Base-by-base conservation (phyloP, 2,797 vertebrate genomes). In the Huso huso region DNA sequence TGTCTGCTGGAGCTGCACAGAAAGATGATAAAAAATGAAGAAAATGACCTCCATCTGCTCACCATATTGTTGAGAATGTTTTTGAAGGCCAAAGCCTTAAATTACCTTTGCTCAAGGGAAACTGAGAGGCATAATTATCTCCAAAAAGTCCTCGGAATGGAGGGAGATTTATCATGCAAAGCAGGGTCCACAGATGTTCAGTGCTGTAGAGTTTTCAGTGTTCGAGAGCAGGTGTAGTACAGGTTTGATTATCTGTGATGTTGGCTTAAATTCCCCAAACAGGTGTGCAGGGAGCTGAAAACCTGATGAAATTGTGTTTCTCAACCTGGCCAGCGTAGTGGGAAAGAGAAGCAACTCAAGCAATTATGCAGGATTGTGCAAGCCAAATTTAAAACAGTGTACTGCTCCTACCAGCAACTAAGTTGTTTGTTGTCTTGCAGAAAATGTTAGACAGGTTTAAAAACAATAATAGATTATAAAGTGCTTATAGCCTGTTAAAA, bases 11-110 rank as follows among this genome's bases (percentile, higher is more conserved):
- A 50, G 58, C 66, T 69, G 71, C 73, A 68, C 69, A 10, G 49
- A 68, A 67, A 73, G 71, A 50, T 23, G 8, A 65, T 78, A 71
- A 71, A 81, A 83, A 73, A 74, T 74, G 76, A 83, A 79, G 75
- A 73, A 81, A 82, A 78, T 75, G 59, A 75, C 71, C 68, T 79
- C 77, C 77, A 82, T 80, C 77, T 86, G 75, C 67, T 81, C 68
- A 72, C 51, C 71, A 66, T 76, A 74, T 79, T 81, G 69, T 73
- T 72, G 78, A 66, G 70, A 82, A 72, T 75, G 84, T 81, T 74
- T 55, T 70, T 77, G 69, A 77, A 69, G 64, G 76, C 74, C 69
- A 75, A 74, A 81, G 68, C 69, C 71, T 84, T 87, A 78, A 77
- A 75, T 85, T 82, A 69, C 68, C 64, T 77, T 67, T 73, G 74